Conservation (phyloP, 2,797 vertebrate species). For the Sarcophilus harrisii region DNA sequence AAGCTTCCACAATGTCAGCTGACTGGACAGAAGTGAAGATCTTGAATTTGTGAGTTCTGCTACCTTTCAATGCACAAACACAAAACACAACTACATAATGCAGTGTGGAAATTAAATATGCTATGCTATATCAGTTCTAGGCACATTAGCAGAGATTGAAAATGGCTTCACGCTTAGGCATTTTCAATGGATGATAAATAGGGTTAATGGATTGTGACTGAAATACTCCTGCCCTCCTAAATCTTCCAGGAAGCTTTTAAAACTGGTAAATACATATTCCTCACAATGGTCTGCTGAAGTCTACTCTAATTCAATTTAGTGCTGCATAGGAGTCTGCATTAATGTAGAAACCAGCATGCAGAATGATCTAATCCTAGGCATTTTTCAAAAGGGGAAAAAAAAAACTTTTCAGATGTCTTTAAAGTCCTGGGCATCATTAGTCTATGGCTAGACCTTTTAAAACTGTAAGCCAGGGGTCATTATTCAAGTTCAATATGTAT, state of each 20-base stretch:
- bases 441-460: conserved; percentile 35
- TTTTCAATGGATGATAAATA: conserved; percentile 77
- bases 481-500: conserved; percentile 47
- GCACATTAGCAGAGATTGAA: conserved; percentile 66
- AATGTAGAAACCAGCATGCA: conserved; percentile 56
- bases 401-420: conserved; percentile 38
- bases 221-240: conserved; percentile 70
- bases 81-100: conserved; percentile 50
- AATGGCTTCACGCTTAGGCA: conserved; percentile 69
- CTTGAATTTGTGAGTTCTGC: conserved; percentile 48
- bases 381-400: not conserved
- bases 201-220: conserved; percentile 72
- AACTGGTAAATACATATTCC: conserved; percentile 60
- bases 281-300: conserved; percentile 26
- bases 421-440: conserved; percentile 1
- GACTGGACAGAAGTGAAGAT: conserved; percentile 9
- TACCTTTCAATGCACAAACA: conserved; percentile 62
- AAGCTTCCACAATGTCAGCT: not conserved
- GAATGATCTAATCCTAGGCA: conserved; percentile 28
- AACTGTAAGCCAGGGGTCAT: conserved; percentile 41
- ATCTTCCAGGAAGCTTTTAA: conserved; percentile 74
- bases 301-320: conserved; percentile 61
- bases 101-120: conserved; percentile 71
- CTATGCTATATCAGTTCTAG: conserved; percentile 54
- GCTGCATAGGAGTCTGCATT: conserved; percentile 62